A percentile compares a stretch with the other conserved stretches of the same genome.
phyloP scores from a whole-genome alignment of 2,888 invertebrate species.

The Cantharis nigra region DNA sequence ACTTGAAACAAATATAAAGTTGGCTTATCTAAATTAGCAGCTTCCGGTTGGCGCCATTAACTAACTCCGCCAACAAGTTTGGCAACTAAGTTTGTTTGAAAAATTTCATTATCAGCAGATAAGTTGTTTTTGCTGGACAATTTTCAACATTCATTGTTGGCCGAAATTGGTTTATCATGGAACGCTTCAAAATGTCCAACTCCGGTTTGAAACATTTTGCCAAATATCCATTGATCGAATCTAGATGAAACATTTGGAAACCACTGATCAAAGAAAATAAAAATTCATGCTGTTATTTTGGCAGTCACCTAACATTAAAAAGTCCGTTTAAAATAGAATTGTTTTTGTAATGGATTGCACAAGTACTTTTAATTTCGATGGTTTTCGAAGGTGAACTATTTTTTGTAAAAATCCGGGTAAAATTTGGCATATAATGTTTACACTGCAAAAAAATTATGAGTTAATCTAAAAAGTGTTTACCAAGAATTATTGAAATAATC shows the following conservation, averaged over 20 bases:
- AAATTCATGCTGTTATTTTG: neutral
- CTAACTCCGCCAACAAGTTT: neutral
- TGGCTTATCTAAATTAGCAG: neutral
- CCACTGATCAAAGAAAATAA: neutral
- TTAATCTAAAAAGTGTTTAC: neutral
- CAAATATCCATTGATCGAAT: neutral
- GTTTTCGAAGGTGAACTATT: neutral
- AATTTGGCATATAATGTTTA: neutral
- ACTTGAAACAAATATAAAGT: neutral
- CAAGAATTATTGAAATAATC: neutral
- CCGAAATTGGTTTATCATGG: neutral
- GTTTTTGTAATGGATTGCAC: neutral
- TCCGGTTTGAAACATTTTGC: neutral
- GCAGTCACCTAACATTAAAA: neutral
- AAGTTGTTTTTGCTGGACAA: neutral
- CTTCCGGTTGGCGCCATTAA: neutral
- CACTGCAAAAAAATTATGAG: neutral
- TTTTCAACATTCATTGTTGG: neutral
- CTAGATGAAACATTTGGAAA: neutral
- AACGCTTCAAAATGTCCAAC: neutral
- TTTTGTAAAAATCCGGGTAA: neutral
- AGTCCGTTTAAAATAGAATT: neutral
- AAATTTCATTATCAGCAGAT: neutral
- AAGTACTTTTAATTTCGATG: neutral
- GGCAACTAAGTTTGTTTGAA: neutral